Conservation (phyloP, 2,888 invertebrate genomes). For the Polymixis flavicincta region DNA sequence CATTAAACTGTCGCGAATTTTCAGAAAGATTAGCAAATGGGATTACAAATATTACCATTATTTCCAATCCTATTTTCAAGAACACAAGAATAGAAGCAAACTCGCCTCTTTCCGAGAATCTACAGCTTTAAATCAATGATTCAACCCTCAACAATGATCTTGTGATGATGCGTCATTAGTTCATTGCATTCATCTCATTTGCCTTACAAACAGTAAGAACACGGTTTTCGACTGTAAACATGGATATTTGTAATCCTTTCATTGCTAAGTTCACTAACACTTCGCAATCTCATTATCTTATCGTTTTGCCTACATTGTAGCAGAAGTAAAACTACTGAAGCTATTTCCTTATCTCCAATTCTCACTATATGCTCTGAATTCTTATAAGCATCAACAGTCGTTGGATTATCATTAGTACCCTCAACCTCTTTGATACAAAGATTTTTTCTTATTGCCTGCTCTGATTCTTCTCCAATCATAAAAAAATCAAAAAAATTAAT, state of each 20-base stretch:
- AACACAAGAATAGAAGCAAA: neutral
- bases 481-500: neutral
- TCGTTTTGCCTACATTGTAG: conserved; percentile 40
- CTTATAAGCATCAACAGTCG: neutral
- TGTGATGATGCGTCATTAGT: conserved; percentile 30
- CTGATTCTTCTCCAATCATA: neutral
- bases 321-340: conserved; percentile 26
- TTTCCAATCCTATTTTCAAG: neutral
- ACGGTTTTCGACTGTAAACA: conserved; percentile 34
- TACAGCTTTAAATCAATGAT: conserved; percentile 6
- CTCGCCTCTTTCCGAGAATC: neutral
- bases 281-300: conserved; percentile 46
- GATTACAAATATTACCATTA: too few relatives aligned
- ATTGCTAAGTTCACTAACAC: conserved; percentile 57
- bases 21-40: neutral
- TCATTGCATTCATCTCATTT: conserved; percentile 31
- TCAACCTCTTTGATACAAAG: neutral
- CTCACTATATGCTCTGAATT: neutral
- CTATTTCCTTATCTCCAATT: conserved; percentile 14
- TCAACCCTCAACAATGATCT: neutral
- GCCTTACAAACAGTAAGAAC: conserved; percentile 5
- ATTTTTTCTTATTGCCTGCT: neutral
- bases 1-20: neutral
- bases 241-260: conserved; percentile 34
- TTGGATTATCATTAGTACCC: neutral